These are phyloP conservation scores for Eulithis testata DNA, from an alignment of 2,888 invertebrate genomes.

Conservation along the genomic window DNA sequence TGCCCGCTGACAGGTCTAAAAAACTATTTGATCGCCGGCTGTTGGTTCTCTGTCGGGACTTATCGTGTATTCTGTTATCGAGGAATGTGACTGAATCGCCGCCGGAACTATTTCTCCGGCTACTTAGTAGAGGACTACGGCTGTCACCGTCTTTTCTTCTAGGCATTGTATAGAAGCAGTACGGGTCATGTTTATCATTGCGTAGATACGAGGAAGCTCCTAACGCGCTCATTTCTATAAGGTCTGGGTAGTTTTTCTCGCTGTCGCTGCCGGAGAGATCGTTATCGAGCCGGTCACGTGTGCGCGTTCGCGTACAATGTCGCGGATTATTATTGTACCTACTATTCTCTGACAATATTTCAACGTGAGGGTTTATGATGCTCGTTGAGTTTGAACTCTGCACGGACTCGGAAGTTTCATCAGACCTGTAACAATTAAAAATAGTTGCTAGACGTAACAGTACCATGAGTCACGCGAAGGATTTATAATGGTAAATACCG, in stretches of 20 bases:
- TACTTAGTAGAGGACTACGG: slow-evolving; percentile 89
- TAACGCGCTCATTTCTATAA: slow-evolving; percentile 81
- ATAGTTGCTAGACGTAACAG: neutral
- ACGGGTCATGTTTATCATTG: slow-evolving; percentile 74
- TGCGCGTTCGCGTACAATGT: slow-evolving; percentile 67
- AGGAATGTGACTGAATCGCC: slow-evolving; percentile 85
- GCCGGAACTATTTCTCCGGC: slow-evolving; percentile 89
- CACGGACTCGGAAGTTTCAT: slow-evolving; percentile 79
- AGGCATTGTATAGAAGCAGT: slow-evolving; percentile 88
- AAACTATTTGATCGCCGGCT: slow-evolving; percentile 88
- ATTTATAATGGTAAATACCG: neutral
- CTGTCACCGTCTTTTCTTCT: slow-evolving; percentile 86
- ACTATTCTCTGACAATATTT: slow-evolving; percentile 68
- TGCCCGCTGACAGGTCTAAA: slow-evolving; percentile 86
- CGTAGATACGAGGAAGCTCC: slow-evolving; percentile 72
- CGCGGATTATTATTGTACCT: slow-evolving; percentile 75
- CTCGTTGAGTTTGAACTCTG: slow-evolving; percentile 84
- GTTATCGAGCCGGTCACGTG: slow-evolving; percentile 75
- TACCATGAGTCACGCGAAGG: neutral
- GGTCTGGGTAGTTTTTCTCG: slow-evolving; percentile 84
- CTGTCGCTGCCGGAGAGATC: slow-evolving; percentile 80
- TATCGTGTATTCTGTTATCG: slow-evolving; percentile 67
- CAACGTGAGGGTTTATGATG: slow-evolving; percentile 69
- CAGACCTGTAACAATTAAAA: slow-evolving; percentile 62
- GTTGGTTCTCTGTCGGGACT: slow-evolving; percentile 60